phyloP scores from a whole-genome alignment of 2,113 vertebrate species.

The Oreotrochilus melanogaster region DNA sequence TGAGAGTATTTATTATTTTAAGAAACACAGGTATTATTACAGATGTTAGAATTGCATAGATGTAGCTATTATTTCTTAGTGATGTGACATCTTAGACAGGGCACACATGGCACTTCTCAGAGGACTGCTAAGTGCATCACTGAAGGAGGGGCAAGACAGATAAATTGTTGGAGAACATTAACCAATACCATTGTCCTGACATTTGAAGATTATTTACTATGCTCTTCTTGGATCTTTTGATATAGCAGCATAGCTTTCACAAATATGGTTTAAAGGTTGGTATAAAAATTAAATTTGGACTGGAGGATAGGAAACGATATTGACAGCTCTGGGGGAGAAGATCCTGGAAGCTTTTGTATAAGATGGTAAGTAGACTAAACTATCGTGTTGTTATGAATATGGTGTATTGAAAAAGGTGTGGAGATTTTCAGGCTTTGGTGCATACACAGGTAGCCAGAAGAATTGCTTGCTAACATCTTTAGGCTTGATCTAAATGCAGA shows the following conservation, averaged over 20 bases:
- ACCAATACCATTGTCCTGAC: not conserved
- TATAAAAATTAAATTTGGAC: not conserved
- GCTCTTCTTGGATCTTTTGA: not conserved
- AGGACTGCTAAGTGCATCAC: not conserved
- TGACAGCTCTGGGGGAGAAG: not conserved
- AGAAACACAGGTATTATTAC: not conserved
- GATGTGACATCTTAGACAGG: not conserved
- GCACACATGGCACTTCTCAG: not conserved
- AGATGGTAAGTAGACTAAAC: not conserved
- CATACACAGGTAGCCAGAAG: not conserved
- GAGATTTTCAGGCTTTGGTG: fast-evolving
- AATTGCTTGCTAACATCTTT: not conserved
- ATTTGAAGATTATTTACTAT: not conserved
- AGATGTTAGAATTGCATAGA: not conserved
- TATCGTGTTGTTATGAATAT: too few species aligned
- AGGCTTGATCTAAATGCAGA: not conserved
- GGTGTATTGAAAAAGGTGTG: not conserved
- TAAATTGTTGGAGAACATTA: not conserved
- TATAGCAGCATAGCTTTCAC: not conserved
- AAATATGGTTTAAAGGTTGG: not conserved
- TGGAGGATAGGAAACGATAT: not conserved
- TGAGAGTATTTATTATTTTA: not conserved
- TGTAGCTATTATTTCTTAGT: not conserved
- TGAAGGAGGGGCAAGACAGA: not conserved
- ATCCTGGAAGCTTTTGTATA: not conserved